Evolutionary conservation across 1,140 invertebrate species (phyloP).

Genomic region (Drosophila persimilis): DNA sequence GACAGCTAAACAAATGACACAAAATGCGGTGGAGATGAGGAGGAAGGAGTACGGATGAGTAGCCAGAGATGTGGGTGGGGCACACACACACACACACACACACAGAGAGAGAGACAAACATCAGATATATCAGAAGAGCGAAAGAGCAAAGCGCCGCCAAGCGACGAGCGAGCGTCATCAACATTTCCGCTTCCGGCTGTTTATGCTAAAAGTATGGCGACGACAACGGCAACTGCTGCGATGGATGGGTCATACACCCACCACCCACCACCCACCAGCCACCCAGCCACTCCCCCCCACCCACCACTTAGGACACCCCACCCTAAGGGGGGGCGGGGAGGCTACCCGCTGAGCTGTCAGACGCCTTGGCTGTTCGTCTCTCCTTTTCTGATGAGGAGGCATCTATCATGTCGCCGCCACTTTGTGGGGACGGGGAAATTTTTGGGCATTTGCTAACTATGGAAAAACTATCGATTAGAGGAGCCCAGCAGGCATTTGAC

Average conservation of each 20-base stretch:
- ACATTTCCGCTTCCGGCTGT: slow-evolving; percentile 81
- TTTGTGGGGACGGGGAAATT: not conserved
- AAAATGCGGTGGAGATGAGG: slow-evolving; percentile 38
- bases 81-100: slow-evolving; percentile 20
- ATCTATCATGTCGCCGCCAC: slow-evolving; percentile 58
- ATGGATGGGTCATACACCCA: slow-evolving; percentile 26
- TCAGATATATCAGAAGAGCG: slow-evolving; percentile 9
- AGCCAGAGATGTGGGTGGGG: not conserved
- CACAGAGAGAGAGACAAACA: slow-evolving; percentile 6
- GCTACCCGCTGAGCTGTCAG: slow-evolving; percentile 70
- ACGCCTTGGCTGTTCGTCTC: slow-evolving; percentile 49
- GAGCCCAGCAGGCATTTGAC: too few relatives aligned
- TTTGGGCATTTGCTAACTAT: slow-evolving; percentile 35
- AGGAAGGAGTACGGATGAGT: not conserved
- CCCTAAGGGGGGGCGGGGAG: too few relatives aligned
- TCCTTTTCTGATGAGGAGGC: slow-evolving; percentile 24
- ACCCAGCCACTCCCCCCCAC: not conserved
- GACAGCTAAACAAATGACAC: slow-evolving; percentile 81
- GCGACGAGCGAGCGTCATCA: slow-evolving; percentile 62
- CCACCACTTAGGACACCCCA: slow-evolving; percentile 4
- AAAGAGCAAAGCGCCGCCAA: slow-evolving; percentile 1
- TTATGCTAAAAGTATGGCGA: slow-evolving; percentile 79
- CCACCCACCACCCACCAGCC: not conserved
- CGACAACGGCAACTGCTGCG: slow-evolving; percentile 46
- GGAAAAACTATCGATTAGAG: slow-evolving; percentile 43